Base-by-base conservation (phyloP, 2,113 vertebrate genomes). In the Emydocephalus ijimae region DNA sequence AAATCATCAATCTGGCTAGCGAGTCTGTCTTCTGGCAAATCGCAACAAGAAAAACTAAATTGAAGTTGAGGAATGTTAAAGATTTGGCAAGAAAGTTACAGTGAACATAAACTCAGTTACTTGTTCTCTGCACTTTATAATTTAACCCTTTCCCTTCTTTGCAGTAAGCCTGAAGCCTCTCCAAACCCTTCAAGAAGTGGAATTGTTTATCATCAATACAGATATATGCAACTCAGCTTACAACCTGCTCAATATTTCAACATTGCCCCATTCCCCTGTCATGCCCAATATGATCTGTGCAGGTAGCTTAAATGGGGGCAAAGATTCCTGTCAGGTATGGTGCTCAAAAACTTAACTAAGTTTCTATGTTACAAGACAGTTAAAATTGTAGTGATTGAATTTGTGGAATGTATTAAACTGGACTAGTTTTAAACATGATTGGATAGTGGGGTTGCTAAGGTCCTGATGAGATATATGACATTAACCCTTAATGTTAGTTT, bases 231-330 rank as follows among this genome's bases (percentile, higher is more conserved):
- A 95, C 34, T 1, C 1, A 4, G 1, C 88, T 34, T 95, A 92
- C n/a, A 39, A 24, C 1, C 5, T 0, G 3, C 0, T 39, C 21
- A 6, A 39, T n/a, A 4, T 0, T 3, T 0, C 1, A 1, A 5
- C 0, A 0, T 15, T 94, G 1, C 52, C 9, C 20, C 10, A 1
- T 8, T 9, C 45, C 11, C 57, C 90, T 18, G 1, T 94, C 50
- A 52, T 43, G 15, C 9, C 55, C 0, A 88, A 92, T 15, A 91
- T 94, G 91, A 48, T 95, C 29, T 95, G 95, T 56, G 91, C 95
- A 9, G 93, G 93, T 5, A 90, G 48, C 54, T 1, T 26, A 5
- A 26, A 56, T 2, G 92, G 92, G 11, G 12, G 52, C 2, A 94
- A 92, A 23, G 95, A 92, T 43, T 55, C 92, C 52, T 93, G 88